These are phyloP conservation scores for Meriones unguiculatus DNA, from an alignment of 2,113 vertebrate species.

Conservation along the genomic window DNA sequence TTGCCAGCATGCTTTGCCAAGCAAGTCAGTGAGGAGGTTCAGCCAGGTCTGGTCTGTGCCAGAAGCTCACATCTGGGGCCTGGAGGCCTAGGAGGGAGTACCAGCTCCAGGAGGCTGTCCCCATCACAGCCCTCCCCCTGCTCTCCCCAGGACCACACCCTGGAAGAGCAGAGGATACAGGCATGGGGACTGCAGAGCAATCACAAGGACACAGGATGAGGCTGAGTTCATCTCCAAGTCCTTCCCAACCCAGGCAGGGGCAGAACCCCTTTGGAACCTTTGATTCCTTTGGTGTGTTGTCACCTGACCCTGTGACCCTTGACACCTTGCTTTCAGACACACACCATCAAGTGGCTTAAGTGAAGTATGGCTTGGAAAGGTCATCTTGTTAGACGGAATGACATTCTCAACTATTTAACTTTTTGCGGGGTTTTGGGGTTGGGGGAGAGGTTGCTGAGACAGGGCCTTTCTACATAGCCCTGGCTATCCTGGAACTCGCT, in stretches of 20 bases:
- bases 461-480: background rate
- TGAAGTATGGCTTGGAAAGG: background rate
- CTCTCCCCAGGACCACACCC: no score
- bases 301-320: background rate
- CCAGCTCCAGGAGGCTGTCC: slow-evolving; percentile 42
- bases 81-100: slow-evolving; percentile 52
- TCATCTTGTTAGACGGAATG: background rate
- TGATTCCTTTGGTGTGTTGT: background rate
- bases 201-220: background rate
- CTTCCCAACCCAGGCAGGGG: background rate
- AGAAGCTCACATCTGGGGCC: slow-evolving; percentile 80
- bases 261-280: background rate
- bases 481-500: background rate
- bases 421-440: rapidly evolving
- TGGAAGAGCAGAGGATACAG: background rate
- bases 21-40: slow-evolving; percentile 69
- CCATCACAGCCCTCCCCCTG: background rate
- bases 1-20: slow-evolving; percentile 77
- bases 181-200: background rate
- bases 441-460: background rate
- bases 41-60: slow-evolving; percentile 70
- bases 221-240: background rate
- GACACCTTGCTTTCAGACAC: background rate
- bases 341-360: background rate
- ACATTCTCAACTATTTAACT: background rate